Evolutionary conservation across 2,888 invertebrate genomes (phyloP).

Genomic region (Perithous albicinctus): DNA sequence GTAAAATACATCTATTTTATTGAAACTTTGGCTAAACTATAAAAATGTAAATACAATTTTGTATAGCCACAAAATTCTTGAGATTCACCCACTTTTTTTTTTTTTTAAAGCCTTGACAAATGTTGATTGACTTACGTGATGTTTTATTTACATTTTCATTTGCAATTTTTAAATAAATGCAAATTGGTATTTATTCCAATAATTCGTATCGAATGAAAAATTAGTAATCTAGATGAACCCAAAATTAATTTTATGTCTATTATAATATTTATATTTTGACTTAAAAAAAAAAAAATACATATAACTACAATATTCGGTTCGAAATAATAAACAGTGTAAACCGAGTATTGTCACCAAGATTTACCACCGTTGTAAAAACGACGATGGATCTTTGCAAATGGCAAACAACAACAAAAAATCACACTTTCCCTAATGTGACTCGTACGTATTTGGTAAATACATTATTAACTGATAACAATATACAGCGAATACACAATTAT

Average conservation of each 20-base stretch:
- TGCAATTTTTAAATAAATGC: too few relatives aligned
- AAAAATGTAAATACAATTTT: neutral
- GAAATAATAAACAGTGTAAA: neutral
- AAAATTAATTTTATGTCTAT: conserved; percentile 26
- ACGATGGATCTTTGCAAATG: conserved; percentile 51
- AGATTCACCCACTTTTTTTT: neutral
- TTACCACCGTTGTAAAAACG: neutral
- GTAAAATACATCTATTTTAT: too few relatives aligned
- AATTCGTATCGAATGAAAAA: neutral
- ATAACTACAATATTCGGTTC: conserved; percentile 41
- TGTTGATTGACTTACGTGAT: too few relatives aligned
- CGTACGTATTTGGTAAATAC: conserved; percentile 68
- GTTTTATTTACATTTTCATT: too few relatives aligned
- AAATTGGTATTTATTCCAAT: neutral
- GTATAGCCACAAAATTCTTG: neutral
- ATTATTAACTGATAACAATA: conserved; percentile 36
- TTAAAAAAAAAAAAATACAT: conserved; percentile 5
- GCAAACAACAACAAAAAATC: conserved; percentile 57
- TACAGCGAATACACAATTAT: conserved; percentile 14
- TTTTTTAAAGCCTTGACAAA: too few relatives aligned
- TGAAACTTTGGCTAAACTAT: neutral
- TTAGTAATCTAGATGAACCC: neutral
- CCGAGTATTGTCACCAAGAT: conserved; percentile 42
- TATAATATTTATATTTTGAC: conserved; percentile 11
- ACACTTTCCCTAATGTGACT: conserved; percentile 58